Percentiles rank a stretch among this genome's conserved stretches.
phyloP scores from a whole-genome alignment of 2,797 vertebrate genomes.

The Steatocranus sp. region DNA sequence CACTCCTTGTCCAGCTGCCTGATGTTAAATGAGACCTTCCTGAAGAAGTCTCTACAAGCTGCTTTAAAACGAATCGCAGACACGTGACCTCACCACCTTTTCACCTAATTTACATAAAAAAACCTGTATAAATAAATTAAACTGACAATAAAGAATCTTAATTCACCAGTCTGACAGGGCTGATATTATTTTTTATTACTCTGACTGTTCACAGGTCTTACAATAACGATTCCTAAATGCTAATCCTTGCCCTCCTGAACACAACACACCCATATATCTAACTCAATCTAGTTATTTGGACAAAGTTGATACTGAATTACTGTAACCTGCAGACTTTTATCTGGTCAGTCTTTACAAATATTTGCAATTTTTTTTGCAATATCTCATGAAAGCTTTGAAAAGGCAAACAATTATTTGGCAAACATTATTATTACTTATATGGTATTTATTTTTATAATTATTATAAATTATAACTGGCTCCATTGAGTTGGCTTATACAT shows the following conservation, averaged over 20 bases:
- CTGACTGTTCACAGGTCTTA: neutral
- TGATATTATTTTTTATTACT: neutral
- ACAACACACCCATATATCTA: fast-evolving
- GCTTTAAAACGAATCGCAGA: slow-evolving; percentile 76
- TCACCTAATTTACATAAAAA: neutral
- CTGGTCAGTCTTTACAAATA: neutral
- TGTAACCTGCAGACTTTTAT: neutral
- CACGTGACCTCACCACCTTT: neutral
- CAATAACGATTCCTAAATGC: neutral
- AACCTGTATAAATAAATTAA: neutral
- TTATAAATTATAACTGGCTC: neutral
- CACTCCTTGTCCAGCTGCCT: slow-evolving; percentile 74
- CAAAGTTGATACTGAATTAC: neutral
- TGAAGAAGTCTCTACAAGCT: slow-evolving; percentile 87
- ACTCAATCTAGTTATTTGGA: neutral
- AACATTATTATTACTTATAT: neutral
- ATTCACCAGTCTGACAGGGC: neutral
- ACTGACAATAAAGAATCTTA: neutral
- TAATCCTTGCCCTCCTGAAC: neutral
- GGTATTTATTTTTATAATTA: neutral
- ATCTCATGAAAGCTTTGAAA: neutral
- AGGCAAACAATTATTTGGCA: neutral
- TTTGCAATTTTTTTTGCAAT: fast-evolving
- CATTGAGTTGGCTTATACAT: neutral
- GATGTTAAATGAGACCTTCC: slow-evolving; percentile 74